phyloP scores from a whole-genome alignment of 2,797 vertebrate genomes.

The Sebastes vulpes region DNA sequence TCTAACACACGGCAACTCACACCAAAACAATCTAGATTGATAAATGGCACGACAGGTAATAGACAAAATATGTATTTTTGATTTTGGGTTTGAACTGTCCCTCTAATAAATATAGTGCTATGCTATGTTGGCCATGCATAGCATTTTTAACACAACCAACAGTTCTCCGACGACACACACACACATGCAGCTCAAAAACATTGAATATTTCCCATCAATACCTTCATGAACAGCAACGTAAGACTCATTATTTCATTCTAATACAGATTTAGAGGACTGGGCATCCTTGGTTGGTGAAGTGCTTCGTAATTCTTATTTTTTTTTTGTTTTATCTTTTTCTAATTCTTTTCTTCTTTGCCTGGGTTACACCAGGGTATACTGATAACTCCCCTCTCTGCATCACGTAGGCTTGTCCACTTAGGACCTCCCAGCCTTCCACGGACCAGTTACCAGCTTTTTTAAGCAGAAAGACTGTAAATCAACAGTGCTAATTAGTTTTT shows the following conservation, averaged over 20 bases:
- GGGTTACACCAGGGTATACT: not conserved
- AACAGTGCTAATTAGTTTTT: constrained; percentile 35
- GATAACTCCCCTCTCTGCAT: not conserved
- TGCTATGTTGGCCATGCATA: not conserved
- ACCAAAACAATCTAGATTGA: too few species aligned
- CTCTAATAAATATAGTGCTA: too few species aligned
- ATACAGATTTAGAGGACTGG: not conserved
- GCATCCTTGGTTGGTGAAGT: not conserved
- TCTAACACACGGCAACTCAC: too few species aligned
- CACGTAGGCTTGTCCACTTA: not conserved
- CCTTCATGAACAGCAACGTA: not conserved
- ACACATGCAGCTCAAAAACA: not conserved
- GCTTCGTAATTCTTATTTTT: not conserved
- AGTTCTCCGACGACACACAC: not conserved
- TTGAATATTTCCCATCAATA: not conserved
- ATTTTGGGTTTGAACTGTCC: too few species aligned
- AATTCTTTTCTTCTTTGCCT: not conserved
- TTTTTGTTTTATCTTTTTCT: not conserved
- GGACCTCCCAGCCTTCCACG: not conserved
- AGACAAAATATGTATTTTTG: too few species aligned
- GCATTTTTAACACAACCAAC: not conserved
- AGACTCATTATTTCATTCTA: not conserved
- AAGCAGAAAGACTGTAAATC: constrained; percentile 26
- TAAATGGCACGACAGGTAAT: too few species aligned
- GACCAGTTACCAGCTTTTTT: constrained; percentile 6